Evolutionary conservation across 2,113 vertebrate species (phyloP).

Genomic region (Antechinus stuartii): DNA sequence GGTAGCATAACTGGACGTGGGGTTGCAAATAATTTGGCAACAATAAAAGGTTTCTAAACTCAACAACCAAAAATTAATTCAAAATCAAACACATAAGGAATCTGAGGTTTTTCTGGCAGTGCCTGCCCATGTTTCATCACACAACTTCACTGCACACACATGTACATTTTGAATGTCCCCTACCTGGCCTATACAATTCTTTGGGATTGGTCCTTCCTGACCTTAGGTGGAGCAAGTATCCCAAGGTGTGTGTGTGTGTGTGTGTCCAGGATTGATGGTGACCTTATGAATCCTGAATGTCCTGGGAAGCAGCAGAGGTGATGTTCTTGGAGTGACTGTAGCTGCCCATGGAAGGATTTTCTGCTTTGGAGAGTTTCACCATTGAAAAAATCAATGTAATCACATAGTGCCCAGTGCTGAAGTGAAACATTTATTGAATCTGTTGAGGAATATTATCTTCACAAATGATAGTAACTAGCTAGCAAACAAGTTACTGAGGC

Average conservation of each 20-base stretch:
- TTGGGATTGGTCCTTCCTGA: background rate
- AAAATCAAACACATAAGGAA: too few species aligned
- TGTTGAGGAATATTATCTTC: background rate
- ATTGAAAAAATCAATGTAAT: background rate
- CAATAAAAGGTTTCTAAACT: too few species aligned
- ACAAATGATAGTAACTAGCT: background rate
- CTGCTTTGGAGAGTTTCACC: background rate
- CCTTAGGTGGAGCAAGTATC: background rate
- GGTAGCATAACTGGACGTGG: too few species aligned
- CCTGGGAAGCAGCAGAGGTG: background rate
- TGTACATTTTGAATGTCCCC: background rate
- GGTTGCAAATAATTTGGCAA: too few species aligned
- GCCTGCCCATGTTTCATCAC: too few species aligned
- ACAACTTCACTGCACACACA: too few species aligned
- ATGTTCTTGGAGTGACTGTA: background rate
- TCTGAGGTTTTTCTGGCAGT: too few species aligned
- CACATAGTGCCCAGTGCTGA: background rate
- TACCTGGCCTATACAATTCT: background rate
- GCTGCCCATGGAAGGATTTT: background rate
- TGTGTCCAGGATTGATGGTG: background rate
- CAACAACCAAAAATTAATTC: too few species aligned
- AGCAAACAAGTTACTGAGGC: background rate
- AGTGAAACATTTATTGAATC: background rate
- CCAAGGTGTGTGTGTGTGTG: background rate
- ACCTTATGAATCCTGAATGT: background rate